These are phyloP conservation scores for Tachypleus tridentatus DNA, from an alignment of 1,140 invertebrate genomes.

Conservation along the genomic window DNA sequence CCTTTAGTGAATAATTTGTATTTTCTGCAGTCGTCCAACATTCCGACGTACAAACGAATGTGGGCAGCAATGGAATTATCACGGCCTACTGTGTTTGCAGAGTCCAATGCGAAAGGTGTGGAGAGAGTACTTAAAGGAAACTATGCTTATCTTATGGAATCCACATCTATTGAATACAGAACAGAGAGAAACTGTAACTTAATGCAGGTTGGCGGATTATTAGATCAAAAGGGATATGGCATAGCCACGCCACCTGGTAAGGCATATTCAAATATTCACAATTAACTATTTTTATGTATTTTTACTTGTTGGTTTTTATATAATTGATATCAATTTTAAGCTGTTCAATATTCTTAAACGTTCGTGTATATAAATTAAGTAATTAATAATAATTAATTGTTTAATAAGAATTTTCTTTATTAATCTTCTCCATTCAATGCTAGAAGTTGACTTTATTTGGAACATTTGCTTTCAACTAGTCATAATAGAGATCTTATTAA, in stretches of 20 bases:
- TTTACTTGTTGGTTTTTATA: no score
- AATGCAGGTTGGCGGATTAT: constrained; percentile 55
- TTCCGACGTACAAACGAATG: constrained; percentile 67
- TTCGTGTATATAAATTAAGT: no score
- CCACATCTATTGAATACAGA: constrained; percentile 62
- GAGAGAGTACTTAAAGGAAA: constrained; percentile 59
- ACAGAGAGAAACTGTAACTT: constrained; percentile 60
- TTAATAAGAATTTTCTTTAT: no score
- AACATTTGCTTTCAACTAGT: no score
- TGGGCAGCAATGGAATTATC: constrained; percentile 62
- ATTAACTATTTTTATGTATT: no score
- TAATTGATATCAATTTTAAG: no score
- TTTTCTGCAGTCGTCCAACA: constrained; percentile 62
- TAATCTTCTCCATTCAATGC: no score
- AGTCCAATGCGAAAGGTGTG: constrained; percentile 67
- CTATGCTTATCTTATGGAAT: constrained; percentile 72
- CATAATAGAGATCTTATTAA: no score
- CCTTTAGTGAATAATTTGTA: constrained; percentile 15
- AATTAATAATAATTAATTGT: no score
- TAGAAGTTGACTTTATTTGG: no score
- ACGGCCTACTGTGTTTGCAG: constrained; percentile 64
- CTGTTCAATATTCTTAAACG: no score
- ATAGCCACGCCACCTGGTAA: constrained; percentile 82
- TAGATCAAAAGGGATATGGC: constrained; percentile 58
- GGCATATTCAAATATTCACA: neutral